Evolutionary conservation across 2,113 vertebrate species (phyloP), one percentile per base, ranked within the genome.

Genomic region (Strix uralensis): DNA sequence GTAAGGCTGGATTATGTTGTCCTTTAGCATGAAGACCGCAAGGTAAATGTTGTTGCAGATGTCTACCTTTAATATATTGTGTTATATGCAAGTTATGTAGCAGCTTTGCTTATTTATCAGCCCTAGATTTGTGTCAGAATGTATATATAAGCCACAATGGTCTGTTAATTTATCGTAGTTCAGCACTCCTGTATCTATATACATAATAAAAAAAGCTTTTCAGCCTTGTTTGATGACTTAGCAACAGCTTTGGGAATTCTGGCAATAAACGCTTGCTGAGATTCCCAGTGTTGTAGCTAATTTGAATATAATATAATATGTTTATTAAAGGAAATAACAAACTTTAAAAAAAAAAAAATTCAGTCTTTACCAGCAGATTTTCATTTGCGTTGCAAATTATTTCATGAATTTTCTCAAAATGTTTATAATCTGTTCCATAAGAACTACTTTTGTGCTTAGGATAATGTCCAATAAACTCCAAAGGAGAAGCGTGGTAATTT

Each of bases 11-110:
- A 26, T 12, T 6, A 21, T 13, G 3, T 47, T 17, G 19, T 74
- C 42, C 81, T 54, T 81, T 7, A 36, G n/a, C 40, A 2, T 7
- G 34, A 15, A 10, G 58, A 38, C n/a, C 17, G 5, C 25, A 15
- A 54, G 57, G 11, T 36, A 61, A 55, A 10, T 8, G 38, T 55
- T 55, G 12, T n/a, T 51, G 6, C 8, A 25, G 47, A 10, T 7
- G 27, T n/a, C 27, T 61, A 3, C 36, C 23, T 70, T 27, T 13
- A 40, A 15, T 15, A 6, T 7, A 5, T 7, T 3, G 27, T 15
- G 9, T 8, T 34, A 30, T 4, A 18, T 13, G 7, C 10, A 1
- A 1, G 1, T 13, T 49, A 14, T 2, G 15, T 22, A 21, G 20
- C 32, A 29, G 13, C 32, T 13, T 49, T 14, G 38, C 8, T 42